A percentile compares a stretch with the other conserved stretches of the same genome.
Evolutionary conservation across 2,113 vertebrate species (phyloP).

Genomic region (Suricata suricatta): DNA sequence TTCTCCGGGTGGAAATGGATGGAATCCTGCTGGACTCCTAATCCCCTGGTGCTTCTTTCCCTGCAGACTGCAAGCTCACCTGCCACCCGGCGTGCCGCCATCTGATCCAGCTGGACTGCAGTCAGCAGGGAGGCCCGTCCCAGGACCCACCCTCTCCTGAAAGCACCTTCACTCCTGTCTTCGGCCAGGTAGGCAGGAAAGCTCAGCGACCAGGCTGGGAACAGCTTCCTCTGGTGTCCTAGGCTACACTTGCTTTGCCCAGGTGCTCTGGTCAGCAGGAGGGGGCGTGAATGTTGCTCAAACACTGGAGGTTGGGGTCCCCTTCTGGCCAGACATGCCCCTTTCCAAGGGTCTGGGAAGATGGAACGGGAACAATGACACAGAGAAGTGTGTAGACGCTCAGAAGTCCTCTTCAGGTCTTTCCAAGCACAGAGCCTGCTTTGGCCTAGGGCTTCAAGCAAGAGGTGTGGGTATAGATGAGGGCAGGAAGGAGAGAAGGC

Average conservation of each 20-base stretch:
- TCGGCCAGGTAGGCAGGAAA: slow-evolving; percentile 84
- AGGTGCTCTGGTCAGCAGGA: neutral
- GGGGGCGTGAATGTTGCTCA: accelerated
- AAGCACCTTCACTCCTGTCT: slow-evolving; percentile 74
- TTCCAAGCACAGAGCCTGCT: neutral
- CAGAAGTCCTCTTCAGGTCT: neutral
- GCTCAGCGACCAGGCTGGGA: accelerated
- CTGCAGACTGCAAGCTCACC: slow-evolving; percentile 93
- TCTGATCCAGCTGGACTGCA: slow-evolving; percentile 93
- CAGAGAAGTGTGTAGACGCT: neutral
- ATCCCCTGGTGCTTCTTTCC: slow-evolving; percentile 15
- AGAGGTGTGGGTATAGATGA: neutral
- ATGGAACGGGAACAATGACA: neutral
- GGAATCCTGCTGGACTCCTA: neutral
- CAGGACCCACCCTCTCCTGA: slow-evolving; percentile 83
- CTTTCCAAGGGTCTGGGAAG: neutral
- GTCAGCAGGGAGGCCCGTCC: slow-evolving; percentile 78
- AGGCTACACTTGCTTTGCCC: neutral
- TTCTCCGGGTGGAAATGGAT: neutral
- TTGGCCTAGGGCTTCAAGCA: neutral
- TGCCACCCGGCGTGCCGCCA: slow-evolving; percentile 91
- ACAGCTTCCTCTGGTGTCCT: accelerated
- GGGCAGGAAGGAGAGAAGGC: neutral
- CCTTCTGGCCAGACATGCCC: neutral
- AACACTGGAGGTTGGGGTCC: neutral